These are phyloP conservation scores for Diabrotica undecimpunctata DNA, from an alignment of 1,140 invertebrate genomes.

Conservation along the genomic window DNA sequence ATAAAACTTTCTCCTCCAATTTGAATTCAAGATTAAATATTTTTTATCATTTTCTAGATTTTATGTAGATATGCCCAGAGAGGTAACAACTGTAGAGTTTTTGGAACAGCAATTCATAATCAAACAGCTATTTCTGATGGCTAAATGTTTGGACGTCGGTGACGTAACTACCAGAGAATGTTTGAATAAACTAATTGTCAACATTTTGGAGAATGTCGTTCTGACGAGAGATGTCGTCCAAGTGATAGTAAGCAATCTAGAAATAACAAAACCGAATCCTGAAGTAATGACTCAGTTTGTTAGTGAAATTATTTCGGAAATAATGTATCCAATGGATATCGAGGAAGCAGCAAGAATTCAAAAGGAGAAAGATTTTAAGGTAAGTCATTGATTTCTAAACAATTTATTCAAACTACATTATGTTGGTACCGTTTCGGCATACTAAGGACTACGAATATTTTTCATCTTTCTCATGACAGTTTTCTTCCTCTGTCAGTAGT, in stretches of 20 bases:
- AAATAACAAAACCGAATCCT: slow-evolving; percentile 14
- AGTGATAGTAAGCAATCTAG: slow-evolving; percentile 20
- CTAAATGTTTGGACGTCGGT: slow-evolving; percentile 18
- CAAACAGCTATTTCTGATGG: slow-evolving; percentile 26
- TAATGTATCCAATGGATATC: slow-evolving; percentile 19
- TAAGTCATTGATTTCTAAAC: not conserved
- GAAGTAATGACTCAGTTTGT: slow-evolving; percentile 16
- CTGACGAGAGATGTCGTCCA: slow-evolving; percentile 21
- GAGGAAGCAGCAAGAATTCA: slow-evolving; percentile 7
- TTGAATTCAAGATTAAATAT: not conserved
- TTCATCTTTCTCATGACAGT: not conserved
- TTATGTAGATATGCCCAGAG: slow-evolving; percentile 5
- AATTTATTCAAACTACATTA: too few relatives aligned
- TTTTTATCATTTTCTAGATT: slow-evolving; percentile 13
- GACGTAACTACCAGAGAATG: slow-evolving; percentile 19
- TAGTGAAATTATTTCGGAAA: slow-evolving; percentile 27
- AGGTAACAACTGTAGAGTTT: slow-evolving; percentile 16
- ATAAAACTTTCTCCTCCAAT: not conserved
- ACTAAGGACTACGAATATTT: too few relatives aligned
- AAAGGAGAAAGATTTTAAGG: slow-evolving; percentile 16
- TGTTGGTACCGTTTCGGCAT: too few relatives aligned
- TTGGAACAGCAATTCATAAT: slow-evolving; percentile 26
- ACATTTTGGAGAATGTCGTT: slow-evolving; percentile 22
- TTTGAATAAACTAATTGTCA: slow-evolving; percentile 12
- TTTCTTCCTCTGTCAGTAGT: too few relatives aligned